Evolutionary conservation across 2,797 vertebrate species (phyloP).

Genomic region (Chloroceryle inda): DNA sequence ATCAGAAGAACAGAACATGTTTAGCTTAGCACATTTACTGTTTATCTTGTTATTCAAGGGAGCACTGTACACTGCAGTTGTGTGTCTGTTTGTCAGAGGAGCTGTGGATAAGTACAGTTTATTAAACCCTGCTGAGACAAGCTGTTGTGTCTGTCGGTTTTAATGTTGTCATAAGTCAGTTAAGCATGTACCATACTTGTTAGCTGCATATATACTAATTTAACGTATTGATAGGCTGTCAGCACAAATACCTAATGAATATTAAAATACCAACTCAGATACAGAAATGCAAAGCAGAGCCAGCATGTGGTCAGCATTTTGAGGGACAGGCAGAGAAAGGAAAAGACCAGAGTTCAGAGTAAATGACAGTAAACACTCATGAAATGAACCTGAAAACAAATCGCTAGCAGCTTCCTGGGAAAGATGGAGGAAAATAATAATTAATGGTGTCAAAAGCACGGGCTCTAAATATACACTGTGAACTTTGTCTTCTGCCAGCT

Average conservation of each 20-base stretch:
- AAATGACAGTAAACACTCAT: constrained; percentile 53
- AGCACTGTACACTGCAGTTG: constrained; percentile 3
- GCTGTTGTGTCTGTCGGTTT: constrained; percentile 69
- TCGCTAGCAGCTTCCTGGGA: constrained; percentile 29
- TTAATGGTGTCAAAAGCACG: background rate
- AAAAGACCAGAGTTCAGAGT: constrained; percentile 46
- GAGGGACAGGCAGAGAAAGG: constrained; percentile 66
- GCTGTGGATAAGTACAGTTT: constrained; percentile 59
- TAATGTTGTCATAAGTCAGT: constrained; percentile 64
- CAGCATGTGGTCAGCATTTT: constrained; percentile 52
- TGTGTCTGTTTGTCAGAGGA: constrained; percentile 50
- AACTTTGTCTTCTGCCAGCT: constrained; percentile 53
- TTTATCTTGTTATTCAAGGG: constrained; percentile 18
- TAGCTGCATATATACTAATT: constrained; percentile 68
- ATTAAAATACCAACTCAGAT: constrained; percentile 57
- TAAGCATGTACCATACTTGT: constrained; percentile 62
- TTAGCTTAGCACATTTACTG: background rate
- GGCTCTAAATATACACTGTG: constrained; percentile 34
- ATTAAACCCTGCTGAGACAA: constrained; percentile 69
- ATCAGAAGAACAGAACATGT: background rate
- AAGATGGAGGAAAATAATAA: constrained; percentile 38
- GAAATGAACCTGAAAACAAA: constrained; percentile 67
- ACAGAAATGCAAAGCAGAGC: constrained; percentile 66
- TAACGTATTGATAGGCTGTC: constrained; percentile 63
- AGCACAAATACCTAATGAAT: constrained; percentile 68